Evolutionary conservation across 2,113 vertebrate species (phyloP), one percentile per base, ranked within the genome.

Genomic region (Piliocolobus tephrosceles): DNA sequence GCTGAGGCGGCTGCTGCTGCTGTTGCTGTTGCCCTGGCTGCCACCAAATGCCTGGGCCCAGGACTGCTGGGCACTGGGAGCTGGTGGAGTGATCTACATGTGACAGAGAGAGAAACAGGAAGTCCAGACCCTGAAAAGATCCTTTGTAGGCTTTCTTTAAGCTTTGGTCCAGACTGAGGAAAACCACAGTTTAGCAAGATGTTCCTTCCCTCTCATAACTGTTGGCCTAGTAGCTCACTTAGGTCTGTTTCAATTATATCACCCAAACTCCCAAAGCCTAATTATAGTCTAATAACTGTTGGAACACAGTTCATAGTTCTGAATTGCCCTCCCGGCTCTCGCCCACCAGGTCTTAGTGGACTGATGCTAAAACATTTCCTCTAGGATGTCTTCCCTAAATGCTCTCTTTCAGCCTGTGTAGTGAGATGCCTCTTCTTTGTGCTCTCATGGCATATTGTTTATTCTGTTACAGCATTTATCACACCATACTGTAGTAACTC

Each of bases 41-140:
- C 96, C 79, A 50, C 99, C 95, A 0, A 99, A 98, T 0, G 99
- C 97, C 82, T 99, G 99, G 9, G 99, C 97, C 99, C 99, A 99
- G 43, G 99, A 98, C 94, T 99, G 99, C 68, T 99, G 99, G 38
- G 99, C 95, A 84, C 99, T 99, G 27, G 99, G 99, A 47, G 99
- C 98, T 25, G 99, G 99, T 2, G 99, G 99, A 2, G 99, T 99
- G 18, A 98, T 98, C 99, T 99, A 79, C 50, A 95, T 92, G 52
- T 12, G 76, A 88, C n/a, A 96, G 38, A 92, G 40, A 97, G 12
- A 90, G 58, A 97, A 84, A 94, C 3, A 92, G 61, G 87, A 81
- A 38, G 66, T 91, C 83, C 68, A 72, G 40, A 43, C 23, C 27
- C 68, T 16, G 52, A 88, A 3, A 95, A 18, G 22, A 57, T 93